Evolutionary conservation across 2,113 vertebrate genomes (phyloP), one percentile per base, ranked within the genome.

Genomic region (Pipa parva): DNA sequence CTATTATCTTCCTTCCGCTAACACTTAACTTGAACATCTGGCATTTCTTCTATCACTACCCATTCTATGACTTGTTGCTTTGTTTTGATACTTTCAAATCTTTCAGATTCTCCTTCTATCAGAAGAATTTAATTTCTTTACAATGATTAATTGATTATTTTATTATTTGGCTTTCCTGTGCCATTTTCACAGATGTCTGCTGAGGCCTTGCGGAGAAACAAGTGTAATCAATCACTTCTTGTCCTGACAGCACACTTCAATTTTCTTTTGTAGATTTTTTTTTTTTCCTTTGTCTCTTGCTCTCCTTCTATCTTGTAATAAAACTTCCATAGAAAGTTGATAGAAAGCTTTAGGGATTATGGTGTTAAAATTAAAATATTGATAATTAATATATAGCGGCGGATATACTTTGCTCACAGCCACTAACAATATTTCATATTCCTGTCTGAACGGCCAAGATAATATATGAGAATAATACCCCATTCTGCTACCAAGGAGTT

Each of bases 61-160:
- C 18, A 1, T 21, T 49, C 55, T 21, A n/a, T 18, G 11, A 50
- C 24, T 55, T 24, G 24, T 67, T n/a, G 61, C 3, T 75, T 18
- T 13, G 54, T 63, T 76, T 74, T 71, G 28, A 65, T 74, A 5
- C n/a, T 5, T 7, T 75, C 7, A 67, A 22, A 56, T 80, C 73
- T n/a, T n/a, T 52, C 1, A 71, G 56, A 28, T 72, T 48, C 48
- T 42, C 1, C 0, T 76, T 74, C 50, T 36, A 66, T 70, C 56
- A 78, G 33, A 69, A 74, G 51, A 80, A 72, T 73, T 74, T 63
- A 72, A 62, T 72, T 68, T 75, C 63, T 54, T 61, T 50, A 63
- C 55, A 56, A 75, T 74, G 37, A 73, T 79, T 74, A 78, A 78
- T 49, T 73, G 50, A 71, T 76, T 73, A 76, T 75, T 75, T 51